Percentiles rank a stretch among this genome's conserved stretches.
Evolutionary conservation across 2,797 vertebrate species (phyloP).

Genomic region (Rhinichthys osculus): DNA sequence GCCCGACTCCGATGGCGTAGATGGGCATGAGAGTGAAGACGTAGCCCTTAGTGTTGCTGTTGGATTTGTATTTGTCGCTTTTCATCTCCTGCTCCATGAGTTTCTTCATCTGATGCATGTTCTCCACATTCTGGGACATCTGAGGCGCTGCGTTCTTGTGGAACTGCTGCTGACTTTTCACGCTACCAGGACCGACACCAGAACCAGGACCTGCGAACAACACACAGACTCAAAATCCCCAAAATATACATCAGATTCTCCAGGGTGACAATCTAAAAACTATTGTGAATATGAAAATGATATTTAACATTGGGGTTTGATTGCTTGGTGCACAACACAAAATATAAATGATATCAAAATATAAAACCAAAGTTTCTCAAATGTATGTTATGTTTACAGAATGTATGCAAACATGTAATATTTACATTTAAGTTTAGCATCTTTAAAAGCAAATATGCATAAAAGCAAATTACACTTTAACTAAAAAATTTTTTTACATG

Average conservation of each 20-base stretch:
- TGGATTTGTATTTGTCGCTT: slow-evolving; percentile 81
- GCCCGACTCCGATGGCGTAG: slow-evolving; percentile 88
- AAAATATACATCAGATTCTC: not conserved
- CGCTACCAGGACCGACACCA: slow-evolving; percentile 58
- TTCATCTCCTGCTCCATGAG: slow-evolving; percentile 89
- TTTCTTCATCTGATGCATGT: slow-evolving; percentile 85
- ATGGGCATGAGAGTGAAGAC: slow-evolving; percentile 92
- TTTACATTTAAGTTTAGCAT: not conserved
- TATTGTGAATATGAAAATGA: not conserved
- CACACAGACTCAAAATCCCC: not conserved
- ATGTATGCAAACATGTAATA: not conserved
- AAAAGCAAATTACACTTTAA: not conserved
- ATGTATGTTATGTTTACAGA: not conserved
- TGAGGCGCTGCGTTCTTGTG: slow-evolving; percentile 67
- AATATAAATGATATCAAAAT: not conserved
- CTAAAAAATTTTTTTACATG: not conserved
- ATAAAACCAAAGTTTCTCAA: not conserved
- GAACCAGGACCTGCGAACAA: slow-evolving; percentile 64
- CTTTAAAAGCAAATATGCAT: not conserved
- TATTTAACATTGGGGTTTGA: not conserved
- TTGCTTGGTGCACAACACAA: not conserved
- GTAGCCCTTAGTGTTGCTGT: slow-evolving; percentile 84
- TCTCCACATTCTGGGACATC: slow-evolving; percentile 73
- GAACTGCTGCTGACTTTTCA: slow-evolving; percentile 67
- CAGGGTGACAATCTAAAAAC: not conserved